Percentiles rank a stretch among this genome's conserved stretches.
phyloP scores from a whole-genome alignment of 2,888 invertebrate species.

The Nomada hirtipes region DNA sequence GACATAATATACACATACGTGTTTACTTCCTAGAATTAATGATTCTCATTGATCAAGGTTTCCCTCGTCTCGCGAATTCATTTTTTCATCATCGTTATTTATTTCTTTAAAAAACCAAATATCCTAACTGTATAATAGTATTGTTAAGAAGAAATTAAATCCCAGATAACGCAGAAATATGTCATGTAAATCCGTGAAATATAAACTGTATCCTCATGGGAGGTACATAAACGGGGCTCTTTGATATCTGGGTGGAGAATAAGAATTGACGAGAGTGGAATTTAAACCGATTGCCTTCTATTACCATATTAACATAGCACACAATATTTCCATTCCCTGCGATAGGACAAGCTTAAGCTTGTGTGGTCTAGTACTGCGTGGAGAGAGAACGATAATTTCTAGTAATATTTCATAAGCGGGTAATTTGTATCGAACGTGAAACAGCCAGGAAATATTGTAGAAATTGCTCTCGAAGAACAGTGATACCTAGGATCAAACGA shows the following conservation, averaged over 20 bases:
- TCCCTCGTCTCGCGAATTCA: too few relatives aligned
- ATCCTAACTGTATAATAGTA: neutral
- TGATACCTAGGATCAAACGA: neutral
- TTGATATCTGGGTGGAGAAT: neutral
- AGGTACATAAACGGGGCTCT: neutral
- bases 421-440: neutral
- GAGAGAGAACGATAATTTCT: neutral
- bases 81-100: too few relatives aligned
- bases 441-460: neutral
- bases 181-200: constrained; percentile 22
- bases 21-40: too few relatives aligned
- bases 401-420: constrained; percentile 1
- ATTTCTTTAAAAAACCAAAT: constrained; percentile 1
- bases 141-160: constrained; percentile 3
- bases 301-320: constrained; percentile 26
- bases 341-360: constrained; percentile 1
- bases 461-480: too few relatives aligned
- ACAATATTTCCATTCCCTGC: neutral
- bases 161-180: constrained; percentile 5
- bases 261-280: neutral
- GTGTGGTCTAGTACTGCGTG: constrained; percentile 5
- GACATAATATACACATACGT: too few relatives aligned
- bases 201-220: neutral
- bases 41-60: too few relatives aligned
- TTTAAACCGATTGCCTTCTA: constrained; percentile 12